Conservation (phyloP, 2,888 invertebrate species). For the Eupithecia inturbata region DNA sequence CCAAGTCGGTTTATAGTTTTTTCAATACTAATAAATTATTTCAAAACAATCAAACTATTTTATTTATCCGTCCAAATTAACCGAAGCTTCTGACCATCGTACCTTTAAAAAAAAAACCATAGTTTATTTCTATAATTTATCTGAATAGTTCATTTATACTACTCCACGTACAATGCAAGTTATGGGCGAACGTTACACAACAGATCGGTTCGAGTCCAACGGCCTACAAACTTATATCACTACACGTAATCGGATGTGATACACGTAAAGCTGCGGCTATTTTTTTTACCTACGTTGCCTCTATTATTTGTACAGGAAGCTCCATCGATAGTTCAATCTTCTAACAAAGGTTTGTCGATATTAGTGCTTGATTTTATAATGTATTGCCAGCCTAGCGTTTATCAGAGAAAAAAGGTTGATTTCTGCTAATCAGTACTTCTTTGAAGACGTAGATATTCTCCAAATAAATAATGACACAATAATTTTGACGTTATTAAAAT, state of each 20-base stretch:
- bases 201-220: slow-evolving; percentile 50
- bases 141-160: background rate
- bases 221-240: slow-evolving; percentile 46
- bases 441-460: slow-evolving; percentile 16
- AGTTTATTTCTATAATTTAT: background rate
- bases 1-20: no score
- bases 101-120: background rate
- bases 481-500: slow-evolving; percentile 32
- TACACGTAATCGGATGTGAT: background rate
- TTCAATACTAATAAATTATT: no score
- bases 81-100: no score
- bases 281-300: background rate
- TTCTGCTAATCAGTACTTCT: background rate
- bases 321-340: no score
- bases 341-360: no score
- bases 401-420: background rate
- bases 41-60: no score
- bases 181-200: slow-evolving; percentile 55
- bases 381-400: no score
- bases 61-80: no score
- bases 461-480: slow-evolving; percentile 18
- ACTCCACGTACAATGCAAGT: slow-evolving; percentile 43
- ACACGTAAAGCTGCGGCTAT: background rate
- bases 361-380: no score
- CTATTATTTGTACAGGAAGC: background rate